phyloP scores from a whole-genome alignment of 2,888 invertebrate species.

The Drosophila siamana region DNA sequence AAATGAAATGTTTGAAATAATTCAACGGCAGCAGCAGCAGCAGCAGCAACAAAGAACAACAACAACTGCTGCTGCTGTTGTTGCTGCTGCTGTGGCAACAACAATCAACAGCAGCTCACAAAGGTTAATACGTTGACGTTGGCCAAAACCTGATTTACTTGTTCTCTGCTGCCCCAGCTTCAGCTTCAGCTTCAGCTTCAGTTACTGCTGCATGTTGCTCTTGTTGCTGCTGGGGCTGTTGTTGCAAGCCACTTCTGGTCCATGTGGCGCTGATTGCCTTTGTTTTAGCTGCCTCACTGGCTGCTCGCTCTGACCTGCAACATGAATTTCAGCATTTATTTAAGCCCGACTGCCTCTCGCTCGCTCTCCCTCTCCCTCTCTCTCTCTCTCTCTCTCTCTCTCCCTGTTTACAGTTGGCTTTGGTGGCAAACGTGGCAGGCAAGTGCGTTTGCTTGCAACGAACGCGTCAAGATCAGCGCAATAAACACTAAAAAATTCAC shows the following conservation, averaged over 20 bases:
- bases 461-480: not conserved
- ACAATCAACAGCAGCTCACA: constrained; percentile 33
- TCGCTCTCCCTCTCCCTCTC: not conserved
- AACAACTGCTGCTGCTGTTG: too few species aligned
- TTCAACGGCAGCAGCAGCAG: constrained; percentile 44
- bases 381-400: not conserved
- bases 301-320: constrained; percentile 39
- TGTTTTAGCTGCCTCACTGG: constrained; percentile 53
- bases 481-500: too few species aligned
- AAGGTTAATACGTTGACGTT: constrained; percentile 74
- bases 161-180: constrained; percentile 47
- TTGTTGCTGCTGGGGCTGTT: constrained; percentile 7
- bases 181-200: constrained; percentile 18
- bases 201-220: constrained; percentile 38
- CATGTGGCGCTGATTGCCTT: constrained; percentile 55
- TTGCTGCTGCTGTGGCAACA: not conserved
- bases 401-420: not conserved
- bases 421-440: constrained; percentile 8
- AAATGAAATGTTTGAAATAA: constrained; percentile 74
- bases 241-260: constrained; percentile 49
- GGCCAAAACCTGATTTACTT: constrained; percentile 74
- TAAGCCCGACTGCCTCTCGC: constrained; percentile 22
- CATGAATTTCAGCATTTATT: constrained; percentile 44
- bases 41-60: constrained; percentile 1
- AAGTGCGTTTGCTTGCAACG: too few species aligned